Evolutionary conservation across 1,140 invertebrate species (phyloP), one percentile per base, ranked within the genome.

Genomic region (Venustaconcha ellipsiformis): DNA sequence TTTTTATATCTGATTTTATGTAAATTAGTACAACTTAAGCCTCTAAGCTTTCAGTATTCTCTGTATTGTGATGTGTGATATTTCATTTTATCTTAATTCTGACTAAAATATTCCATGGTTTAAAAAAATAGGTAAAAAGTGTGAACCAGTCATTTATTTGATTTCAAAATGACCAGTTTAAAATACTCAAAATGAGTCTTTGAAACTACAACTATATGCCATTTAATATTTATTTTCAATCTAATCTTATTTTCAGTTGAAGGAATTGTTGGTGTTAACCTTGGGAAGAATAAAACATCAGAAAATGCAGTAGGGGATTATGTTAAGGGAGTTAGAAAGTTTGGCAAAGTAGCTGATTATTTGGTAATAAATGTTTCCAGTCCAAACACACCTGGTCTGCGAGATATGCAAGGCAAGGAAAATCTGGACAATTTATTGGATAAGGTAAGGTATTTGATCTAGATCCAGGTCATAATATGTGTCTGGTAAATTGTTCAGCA

Each of bases 211-310:
- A 15, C 23, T 57, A 14, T 30, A 15, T 65, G 6, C 23, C 12
- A n/a, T 26, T 20, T 20, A 20, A 65, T 65, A n/a, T 65, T 15
- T 20, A 15, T 23, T 20, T 15, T 65, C 12, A 23, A 23, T 17
- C 30, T n/a, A 1, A 15, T 26, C 14, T n/a, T 60, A 70, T 58
- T 72, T 80, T 72, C 58, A 82, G 82, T 57, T 57, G 20, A 76
- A 71, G 86, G 88, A 30, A 74, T 90, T 14, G 78, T 99, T 62
- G 97, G 97, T 15, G 93, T 99, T 0, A 99, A 99, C 92, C 92
- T 99, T 62, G 98, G 98, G 1, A 98, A 97, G 89, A 99, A 99
- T 90, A 99, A 98, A 91, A 88, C 90, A 2, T 95, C 95, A 5
- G 80, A 90, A 58, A 92, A 96, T 90, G 91, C 95, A 0, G 90